A percentile compares a stretch with the other conserved stretches of the same genome.
Evolutionary conservation across 2,888 invertebrate species (phyloP).

Genomic region (Stenichneumon culpator): DNA sequence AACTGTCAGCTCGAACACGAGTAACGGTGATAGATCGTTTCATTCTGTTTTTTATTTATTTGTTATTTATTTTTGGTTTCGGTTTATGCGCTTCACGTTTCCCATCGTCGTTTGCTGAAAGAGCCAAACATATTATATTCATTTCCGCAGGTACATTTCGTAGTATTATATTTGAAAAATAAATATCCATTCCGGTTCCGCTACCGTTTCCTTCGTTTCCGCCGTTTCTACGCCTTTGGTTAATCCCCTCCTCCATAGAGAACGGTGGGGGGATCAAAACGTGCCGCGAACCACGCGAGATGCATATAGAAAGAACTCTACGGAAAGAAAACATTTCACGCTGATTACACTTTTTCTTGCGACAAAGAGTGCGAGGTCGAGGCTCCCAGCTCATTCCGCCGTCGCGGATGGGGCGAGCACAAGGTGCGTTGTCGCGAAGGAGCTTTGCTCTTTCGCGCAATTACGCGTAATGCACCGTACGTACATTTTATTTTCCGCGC

Average conservation of each 20-base stretch:
- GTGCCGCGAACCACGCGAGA: conserved; percentile 70
- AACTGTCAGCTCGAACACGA: background rate
- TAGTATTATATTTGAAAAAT: background rate
- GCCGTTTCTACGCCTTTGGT: conserved; percentile 57
- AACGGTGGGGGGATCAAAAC: background rate
- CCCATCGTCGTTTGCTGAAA: background rate
- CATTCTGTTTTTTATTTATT: too few relatives aligned
- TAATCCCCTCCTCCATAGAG: conserved; percentile 39
- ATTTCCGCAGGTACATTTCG: background rate
- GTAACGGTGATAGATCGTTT: background rate
- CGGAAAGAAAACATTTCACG: conserved; percentile 78
- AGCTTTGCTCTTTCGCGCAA: conserved; percentile 50
- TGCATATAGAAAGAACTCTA: conserved; percentile 72
- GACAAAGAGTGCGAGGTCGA: conserved; percentile 53
- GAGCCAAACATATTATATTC: background rate
- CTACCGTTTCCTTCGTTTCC: background rate
- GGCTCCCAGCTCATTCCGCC: conserved; percentile 63
- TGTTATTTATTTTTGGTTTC: background rate
- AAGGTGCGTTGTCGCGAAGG: conserved; percentile 53
- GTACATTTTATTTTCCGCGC: background rate
- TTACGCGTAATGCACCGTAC: conserved; percentile 49
- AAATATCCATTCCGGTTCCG: background rate
- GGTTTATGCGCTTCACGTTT: background rate
- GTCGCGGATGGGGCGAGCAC: conserved; percentile 58
- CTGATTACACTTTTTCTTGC: conserved; percentile 76